These are phyloP conservation scores for Phortica magna DNA, from an alignment of 2,888 invertebrate species.

Conservation along the genomic window DNA sequence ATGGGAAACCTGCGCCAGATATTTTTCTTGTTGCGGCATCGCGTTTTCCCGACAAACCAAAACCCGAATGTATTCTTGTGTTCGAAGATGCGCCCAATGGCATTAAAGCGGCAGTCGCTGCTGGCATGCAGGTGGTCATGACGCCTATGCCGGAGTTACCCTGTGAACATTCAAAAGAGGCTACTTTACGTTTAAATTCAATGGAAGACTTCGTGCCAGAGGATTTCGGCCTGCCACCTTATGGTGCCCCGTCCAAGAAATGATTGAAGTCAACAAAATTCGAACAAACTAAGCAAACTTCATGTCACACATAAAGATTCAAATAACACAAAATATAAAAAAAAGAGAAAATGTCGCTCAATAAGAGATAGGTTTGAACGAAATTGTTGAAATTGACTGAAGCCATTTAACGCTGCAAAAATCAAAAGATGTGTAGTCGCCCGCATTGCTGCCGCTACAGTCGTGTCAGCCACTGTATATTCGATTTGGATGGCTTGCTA, in stretches of 20 bases:
- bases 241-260: slow-evolving; percentile 42
- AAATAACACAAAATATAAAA: not conserved
- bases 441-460: slow-evolving; percentile 26
- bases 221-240: slow-evolving; percentile 86
- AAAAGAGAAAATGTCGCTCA: not conserved
- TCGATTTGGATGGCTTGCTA: slow-evolving; percentile 44
- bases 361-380: not conserved
- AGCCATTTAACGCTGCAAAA: not conserved
- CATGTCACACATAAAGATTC: not conserved
- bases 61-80: slow-evolving; percentile 84
- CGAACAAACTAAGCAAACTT: not conserved
- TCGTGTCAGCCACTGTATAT: slow-evolving; percentile 47
- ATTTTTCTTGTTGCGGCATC: slow-evolving; percentile 87
- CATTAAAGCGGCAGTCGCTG: slow-evolving; percentile 84
- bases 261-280: not conserved
- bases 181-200: slow-evolving; percentile 84
- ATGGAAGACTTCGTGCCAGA: slow-evolving; percentile 89
- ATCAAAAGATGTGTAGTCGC: not conserved
- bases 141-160: slow-evolving; percentile 83
- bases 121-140: slow-evolving; percentile 92
- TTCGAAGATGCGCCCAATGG: slow-evolving; percentile 95
- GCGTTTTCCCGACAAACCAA: slow-evolving; percentile 85
- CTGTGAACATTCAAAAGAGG: slow-evolving; percentile 78
- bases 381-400: not conserved
- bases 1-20: slow-evolving; percentile 92